These are phyloP conservation scores for Notothenia coriiceps DNA, from an alignment of 2,113 vertebrate genomes.

Conservation along the genomic window DNA sequence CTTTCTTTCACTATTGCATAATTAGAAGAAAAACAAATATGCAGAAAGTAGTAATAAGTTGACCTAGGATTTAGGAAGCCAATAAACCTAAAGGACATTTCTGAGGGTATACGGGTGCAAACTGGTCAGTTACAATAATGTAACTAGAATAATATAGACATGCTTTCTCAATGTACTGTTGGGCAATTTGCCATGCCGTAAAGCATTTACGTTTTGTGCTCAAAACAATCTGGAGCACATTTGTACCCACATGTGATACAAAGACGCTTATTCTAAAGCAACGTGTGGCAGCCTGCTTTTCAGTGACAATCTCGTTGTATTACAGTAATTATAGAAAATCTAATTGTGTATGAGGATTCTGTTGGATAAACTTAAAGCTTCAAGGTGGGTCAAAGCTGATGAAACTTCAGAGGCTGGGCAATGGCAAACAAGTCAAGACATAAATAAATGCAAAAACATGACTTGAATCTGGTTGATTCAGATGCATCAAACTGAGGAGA, in stretches of 20 bases:
- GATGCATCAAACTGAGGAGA: not conserved
- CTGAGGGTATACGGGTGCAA: not conserved
- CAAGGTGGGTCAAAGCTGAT: not conserved
- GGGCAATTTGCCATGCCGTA: not conserved
- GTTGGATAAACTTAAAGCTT: not conserved
- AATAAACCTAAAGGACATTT: not conserved
- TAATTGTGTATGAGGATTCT: not conserved
- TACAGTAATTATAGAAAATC: not conserved
- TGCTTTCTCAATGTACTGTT: conserved; percentile 1
- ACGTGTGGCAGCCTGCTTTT: not conserved
- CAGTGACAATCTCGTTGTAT: not conserved
- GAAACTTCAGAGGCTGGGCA: not conserved
- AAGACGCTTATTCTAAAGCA: not conserved
- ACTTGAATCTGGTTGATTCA: not conserved
- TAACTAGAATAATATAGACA: not conserved
- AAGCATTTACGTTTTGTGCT: not conserved
- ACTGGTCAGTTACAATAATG: not conserved
- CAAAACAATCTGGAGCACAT: not conserved
- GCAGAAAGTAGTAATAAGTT: not conserved
- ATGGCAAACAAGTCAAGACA: not conserved
- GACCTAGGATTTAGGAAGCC: not conserved
- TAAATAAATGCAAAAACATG: not conserved
- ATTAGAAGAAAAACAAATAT: not conserved
- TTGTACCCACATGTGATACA: not conserved
- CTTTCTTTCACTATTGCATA: not conserved